phyloP scores from a whole-genome alignment of 1,140 invertebrate species.

The Zaprionus africanus region DNA sequence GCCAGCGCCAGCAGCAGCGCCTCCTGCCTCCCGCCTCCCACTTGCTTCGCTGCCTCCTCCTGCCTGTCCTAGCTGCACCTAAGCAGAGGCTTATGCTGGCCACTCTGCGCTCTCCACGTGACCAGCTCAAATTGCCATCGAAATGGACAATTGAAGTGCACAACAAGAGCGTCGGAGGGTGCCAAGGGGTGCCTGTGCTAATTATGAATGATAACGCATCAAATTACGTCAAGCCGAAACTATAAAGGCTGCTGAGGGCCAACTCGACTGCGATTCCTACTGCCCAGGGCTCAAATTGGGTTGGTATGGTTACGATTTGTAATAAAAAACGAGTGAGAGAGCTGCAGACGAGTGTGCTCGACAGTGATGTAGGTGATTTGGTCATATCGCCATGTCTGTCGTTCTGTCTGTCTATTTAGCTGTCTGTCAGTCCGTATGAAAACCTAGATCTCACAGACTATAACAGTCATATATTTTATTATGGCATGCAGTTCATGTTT shows the following conservation, averaged over 20 bases:
- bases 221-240: not conserved
- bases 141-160: constrained; percentile 4
- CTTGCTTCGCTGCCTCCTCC: not conserved
- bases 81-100: constrained; percentile 13
- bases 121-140: not conserved
- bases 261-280: not conserved
- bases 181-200: not conserved
- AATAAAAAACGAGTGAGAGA: no score
- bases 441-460: no score
- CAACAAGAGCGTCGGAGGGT: not conserved
- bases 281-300: not conserved
- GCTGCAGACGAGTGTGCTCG: no score
- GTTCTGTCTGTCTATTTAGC: no score
- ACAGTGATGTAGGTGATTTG: no score
- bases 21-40: not conserved
- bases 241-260: not conserved
- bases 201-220: constrained; percentile 15
- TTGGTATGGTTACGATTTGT: not conserved
- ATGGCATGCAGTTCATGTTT: no score
- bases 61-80: not conserved
- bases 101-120: constrained; percentile 16
- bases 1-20: constrained; percentile 1
- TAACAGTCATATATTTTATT: no score
- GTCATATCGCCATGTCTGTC: no score
- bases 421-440: no score